These are phyloP conservation scores for Gymnothorax reevesii DNA, from an alignment of 2,797 vertebrate species.

Conservation along the genomic window DNA sequence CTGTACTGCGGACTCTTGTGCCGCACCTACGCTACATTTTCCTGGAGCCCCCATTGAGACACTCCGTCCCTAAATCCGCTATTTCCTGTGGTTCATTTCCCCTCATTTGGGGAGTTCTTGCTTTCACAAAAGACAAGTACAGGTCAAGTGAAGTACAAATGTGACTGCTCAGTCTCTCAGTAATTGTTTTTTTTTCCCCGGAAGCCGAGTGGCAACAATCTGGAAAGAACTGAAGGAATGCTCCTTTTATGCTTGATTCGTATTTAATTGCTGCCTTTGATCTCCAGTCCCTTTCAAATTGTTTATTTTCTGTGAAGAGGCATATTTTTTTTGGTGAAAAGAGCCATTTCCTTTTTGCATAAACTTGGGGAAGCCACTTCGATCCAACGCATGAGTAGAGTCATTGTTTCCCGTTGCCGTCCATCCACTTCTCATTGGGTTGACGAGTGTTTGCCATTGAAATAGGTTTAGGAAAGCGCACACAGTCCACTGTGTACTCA, in stretches of 20 bases:
- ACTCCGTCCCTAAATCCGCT: neutral
- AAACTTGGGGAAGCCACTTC: neutral
- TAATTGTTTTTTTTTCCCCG: neutral
- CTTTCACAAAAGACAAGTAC: neutral
- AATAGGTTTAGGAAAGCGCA: constrained; percentile 4
- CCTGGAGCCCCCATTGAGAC: neutral
- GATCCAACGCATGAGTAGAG: neutral
- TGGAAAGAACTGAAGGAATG: neutral
- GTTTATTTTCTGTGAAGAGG: neutral
- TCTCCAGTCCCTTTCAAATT: neutral
- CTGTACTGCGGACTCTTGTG: neutral
- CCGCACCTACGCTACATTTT: neutral
- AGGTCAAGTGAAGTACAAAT: neutral
- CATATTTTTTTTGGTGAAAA: neutral
- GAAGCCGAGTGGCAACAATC: neutral
- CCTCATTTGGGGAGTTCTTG: neutral
- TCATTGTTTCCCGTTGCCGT: neutral
- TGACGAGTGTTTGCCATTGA: neutral
- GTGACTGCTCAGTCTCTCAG: neutral
- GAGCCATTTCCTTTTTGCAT: neutral
- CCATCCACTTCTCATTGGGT: neutral
- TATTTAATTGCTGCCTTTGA: constrained; percentile 1
- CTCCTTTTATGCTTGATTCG: neutral
- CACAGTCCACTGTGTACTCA: neutral
- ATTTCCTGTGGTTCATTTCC: neutral